phyloP scores from a whole-genome alignment of 2,797 vertebrate genomes.

The Fistularia tabacaria region DNA sequence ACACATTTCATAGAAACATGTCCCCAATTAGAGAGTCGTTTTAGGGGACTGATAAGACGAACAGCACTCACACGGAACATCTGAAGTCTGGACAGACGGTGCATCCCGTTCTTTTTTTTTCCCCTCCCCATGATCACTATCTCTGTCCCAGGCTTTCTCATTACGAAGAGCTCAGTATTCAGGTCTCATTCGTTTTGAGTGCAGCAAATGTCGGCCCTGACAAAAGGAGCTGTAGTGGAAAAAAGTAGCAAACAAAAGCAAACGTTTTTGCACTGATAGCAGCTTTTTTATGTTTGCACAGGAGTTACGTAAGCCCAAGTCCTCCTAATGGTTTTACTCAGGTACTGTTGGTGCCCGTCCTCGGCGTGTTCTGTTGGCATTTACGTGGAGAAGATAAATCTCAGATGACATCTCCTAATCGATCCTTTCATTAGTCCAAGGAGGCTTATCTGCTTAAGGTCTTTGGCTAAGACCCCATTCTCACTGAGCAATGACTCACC shows the following conservation, averaged over 20 bases:
- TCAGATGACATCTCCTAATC: slow-evolving; percentile 64
- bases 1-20: slow-evolving; percentile 71
- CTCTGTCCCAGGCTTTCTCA: slow-evolving; percentile 38
- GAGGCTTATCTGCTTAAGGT: slow-evolving; percentile 75
- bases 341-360: slow-evolving; percentile 38
- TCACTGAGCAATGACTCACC: slow-evolving; percentile 63
- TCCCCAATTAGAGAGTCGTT: slow-evolving; percentile 73
- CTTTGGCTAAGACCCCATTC: slow-evolving; percentile 68
- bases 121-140: slow-evolving; percentile 58
- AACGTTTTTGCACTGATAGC: slow-evolving; percentile 61
- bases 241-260: slow-evolving; percentile 26
- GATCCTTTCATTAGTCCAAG: slow-evolving; percentile 71
- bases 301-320: slow-evolving; percentile 38
- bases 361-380: slow-evolving; percentile 41
- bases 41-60: slow-evolving; percentile 59
- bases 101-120: slow-evolving; percentile 32
- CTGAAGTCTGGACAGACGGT: slow-evolving; percentile 57
- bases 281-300: slow-evolving; percentile 56
- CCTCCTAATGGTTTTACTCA: slow-evolving; percentile 46
- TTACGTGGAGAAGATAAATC: slow-evolving; percentile 52
- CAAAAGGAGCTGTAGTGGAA: slow-evolving; percentile 43
- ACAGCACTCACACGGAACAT: slow-evolving; percentile 61
- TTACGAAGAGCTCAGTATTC: slow-evolving; percentile 41
- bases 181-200: slow-evolving; percentile 57
- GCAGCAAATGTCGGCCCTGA: slow-evolving; percentile 67